Conservation (phyloP, 2,888 invertebrate species). For the Dioctria rufipes region DNA sequence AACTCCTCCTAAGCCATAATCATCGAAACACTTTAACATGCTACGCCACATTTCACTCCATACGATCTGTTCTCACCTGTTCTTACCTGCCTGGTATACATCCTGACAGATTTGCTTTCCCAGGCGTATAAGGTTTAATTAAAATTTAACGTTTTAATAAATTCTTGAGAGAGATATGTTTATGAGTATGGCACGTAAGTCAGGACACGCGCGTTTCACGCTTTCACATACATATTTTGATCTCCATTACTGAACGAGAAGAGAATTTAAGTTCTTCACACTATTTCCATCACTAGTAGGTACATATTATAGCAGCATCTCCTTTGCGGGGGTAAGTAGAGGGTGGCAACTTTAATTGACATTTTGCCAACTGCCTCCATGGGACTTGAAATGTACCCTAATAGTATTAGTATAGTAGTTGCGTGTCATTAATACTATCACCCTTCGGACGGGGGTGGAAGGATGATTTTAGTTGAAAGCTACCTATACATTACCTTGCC, state of each 20-base stretch:
- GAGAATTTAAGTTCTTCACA: too few relatives aligned
- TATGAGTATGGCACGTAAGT: too few relatives aligned
- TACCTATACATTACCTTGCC: too few relatives aligned
- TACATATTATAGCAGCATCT: too few relatives aligned
- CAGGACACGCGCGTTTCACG: too few relatives aligned
- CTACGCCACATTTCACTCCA: background rate
- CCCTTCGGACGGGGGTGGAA: background rate
- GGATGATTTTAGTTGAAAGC: too few relatives aligned
- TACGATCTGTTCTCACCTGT: background rate
- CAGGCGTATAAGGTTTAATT: slow-evolving; percentile 38
- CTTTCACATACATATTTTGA: too few relatives aligned
- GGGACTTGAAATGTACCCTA: background rate
- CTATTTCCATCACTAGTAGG: too few relatives aligned
- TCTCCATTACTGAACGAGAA: too few relatives aligned
- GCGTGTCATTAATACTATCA: background rate
- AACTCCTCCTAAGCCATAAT: background rate
- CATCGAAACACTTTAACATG: too few relatives aligned
- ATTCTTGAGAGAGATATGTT: slow-evolving; percentile 28
- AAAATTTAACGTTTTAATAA: slow-evolving; percentile 50
- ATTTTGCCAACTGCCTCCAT: background rate
- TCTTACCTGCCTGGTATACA: background rate
- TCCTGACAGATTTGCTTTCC: slow-evolving; percentile 42
- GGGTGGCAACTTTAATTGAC: background rate
- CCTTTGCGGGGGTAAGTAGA: too few relatives aligned
- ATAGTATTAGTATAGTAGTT: slow-evolving; percentile 9